These are phyloP conservation scores for Pleuronectes platessa DNA, from an alignment of 2,113 vertebrate species.

Conservation along the genomic window DNA sequence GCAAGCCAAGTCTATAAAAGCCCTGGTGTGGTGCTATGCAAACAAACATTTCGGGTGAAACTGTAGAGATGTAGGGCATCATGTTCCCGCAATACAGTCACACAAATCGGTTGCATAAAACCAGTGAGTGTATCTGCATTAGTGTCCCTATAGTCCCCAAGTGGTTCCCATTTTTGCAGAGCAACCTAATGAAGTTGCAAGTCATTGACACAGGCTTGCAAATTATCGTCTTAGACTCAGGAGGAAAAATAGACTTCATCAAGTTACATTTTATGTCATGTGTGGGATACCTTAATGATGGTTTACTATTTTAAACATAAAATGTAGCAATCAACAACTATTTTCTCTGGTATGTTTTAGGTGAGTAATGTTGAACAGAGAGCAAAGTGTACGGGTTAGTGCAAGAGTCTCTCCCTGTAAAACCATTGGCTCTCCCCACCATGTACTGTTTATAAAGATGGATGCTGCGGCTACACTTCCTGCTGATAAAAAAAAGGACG, in stretches of 20 bases:
- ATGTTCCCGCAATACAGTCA: not conserved
- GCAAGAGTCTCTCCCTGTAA: no score
- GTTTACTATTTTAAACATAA: not conserved
- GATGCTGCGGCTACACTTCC: no score
- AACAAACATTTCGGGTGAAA: not conserved
- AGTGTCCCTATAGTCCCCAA: not conserved
- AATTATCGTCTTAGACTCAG: not conserved
- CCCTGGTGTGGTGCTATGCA: not conserved
- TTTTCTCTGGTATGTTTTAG: not conserved
- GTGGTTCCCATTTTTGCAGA: not conserved
- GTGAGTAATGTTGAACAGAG: not conserved
- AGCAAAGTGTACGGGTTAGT: no score
- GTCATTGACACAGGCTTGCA: not conserved
- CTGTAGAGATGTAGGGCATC: not conserved
- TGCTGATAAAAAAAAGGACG: no score
- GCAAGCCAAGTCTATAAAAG: not conserved
- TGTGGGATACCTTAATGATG: not conserved
- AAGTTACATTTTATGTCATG: not conserved
- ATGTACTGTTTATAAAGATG: no score
- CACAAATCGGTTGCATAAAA: not conserved
- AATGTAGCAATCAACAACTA: no score
- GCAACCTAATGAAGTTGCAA: conserved; percentile 1
- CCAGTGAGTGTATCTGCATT: not conserved
- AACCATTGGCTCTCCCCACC: no score
- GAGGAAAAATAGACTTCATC: not conserved